Base-by-base conservation (phyloP, 2,797 vertebrate genomes). In the Enteromius treurensis region DNA sequence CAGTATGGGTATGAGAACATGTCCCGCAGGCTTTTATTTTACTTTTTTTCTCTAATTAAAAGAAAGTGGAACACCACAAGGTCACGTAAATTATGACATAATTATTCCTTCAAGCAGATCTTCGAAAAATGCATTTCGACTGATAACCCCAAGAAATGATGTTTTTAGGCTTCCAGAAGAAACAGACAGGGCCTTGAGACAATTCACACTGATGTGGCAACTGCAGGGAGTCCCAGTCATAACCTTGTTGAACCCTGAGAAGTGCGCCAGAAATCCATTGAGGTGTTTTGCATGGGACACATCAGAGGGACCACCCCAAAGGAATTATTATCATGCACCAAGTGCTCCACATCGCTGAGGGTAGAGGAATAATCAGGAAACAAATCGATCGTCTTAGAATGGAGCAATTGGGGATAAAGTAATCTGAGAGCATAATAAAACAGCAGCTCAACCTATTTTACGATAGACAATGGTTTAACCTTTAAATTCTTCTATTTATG, bases 81-180 rank as follows among this genome's bases (percentile, higher is more conserved):
- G 34, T 21, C 7, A 0, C 40, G 21, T 60, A 26, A 76, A 76
- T 40, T 1, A 58, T 58, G 21, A 15, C 34, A 40, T 32, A 88
- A 85, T 88, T 92, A 89, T 80, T 87, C 90, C 90, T 91, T 92
- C 92, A 94, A 94, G 93, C 93, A 92, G 90, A 92, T 90, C 91
- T 88, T 86, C 91, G 89, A 90, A 88, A 89, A 91, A 92, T 92
- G 92, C 88, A 91, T 92, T 92, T 92, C 87, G 90, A 92, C 87
- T 88, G 89, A 87, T 86, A 88, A 87, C 89, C 85, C 32, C 89
- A 10, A 51, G 89, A 87, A 79, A 84, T 21, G 26, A 73, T 47
- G 29, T 84, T 81, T 23, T 37, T 64, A 69, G 53, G 49, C 71
- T 53, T 75, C 3, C n/a, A 82, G 71, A 71, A 37, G n/a, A 80